phyloP scores from a whole-genome alignment of 2,113 vertebrate genomes.

The Austrofundulus limnaeus region DNA sequence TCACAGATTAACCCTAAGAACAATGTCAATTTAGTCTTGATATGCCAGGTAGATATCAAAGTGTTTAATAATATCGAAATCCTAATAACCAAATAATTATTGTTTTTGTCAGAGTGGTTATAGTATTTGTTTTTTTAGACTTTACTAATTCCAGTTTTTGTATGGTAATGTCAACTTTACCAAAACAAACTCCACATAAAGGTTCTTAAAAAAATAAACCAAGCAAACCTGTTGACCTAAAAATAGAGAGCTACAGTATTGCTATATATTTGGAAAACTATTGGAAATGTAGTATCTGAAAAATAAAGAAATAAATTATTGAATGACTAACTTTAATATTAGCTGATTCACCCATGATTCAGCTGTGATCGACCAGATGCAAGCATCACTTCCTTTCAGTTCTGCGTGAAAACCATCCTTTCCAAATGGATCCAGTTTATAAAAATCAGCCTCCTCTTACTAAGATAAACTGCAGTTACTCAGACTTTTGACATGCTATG shows the following conservation, averaged over 20 bases:
- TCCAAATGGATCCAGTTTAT: slow-evolving; percentile 19
- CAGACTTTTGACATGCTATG: slow-evolving; percentile 53
- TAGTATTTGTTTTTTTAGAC: too few relatives aligned
- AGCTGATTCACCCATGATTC: slow-evolving; percentile 3
- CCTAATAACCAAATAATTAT: slow-evolving; percentile 16
- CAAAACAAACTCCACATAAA: too few relatives aligned
- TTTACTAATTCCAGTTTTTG: too few relatives aligned
- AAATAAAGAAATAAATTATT: too few relatives aligned
- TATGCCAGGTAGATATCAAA: background rate
- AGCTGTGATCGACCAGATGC: slow-evolving; percentile 4
- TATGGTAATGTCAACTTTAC: too few relatives aligned
- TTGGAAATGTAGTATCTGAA: background rate
- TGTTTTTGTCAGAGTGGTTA: background rate
- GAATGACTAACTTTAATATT: too few relatives aligned
- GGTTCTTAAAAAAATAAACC: too few relatives aligned
- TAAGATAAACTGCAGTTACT: slow-evolving; percentile 31
- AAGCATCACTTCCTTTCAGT: background rate
- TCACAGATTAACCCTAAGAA: background rate
- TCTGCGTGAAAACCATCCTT: slow-evolving; percentile 4
- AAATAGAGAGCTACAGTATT: too few relatives aligned
- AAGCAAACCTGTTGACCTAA: too few relatives aligned
- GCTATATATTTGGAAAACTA: background rate
- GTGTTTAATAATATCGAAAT: slow-evolving; percentile 13
- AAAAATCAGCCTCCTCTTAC: slow-evolving; percentile 7
- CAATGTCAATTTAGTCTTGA: slow-evolving; percentile 4